These are phyloP conservation scores for Scolopax bukidnonensis DNA, from an alignment of 2,797 vertebrate species.

Conservation along the genomic window DNA sequence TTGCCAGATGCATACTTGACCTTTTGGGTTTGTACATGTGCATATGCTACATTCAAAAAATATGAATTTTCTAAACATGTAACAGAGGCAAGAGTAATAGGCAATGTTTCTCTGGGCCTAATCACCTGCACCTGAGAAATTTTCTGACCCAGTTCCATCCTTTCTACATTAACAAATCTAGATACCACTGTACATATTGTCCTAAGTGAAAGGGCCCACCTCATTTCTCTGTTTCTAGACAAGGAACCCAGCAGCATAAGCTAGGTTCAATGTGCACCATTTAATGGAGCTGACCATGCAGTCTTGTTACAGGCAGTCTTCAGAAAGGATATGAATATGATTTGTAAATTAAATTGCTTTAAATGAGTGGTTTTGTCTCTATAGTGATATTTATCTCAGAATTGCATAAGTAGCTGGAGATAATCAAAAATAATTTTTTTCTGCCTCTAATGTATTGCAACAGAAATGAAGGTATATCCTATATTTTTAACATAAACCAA, in stretches of 20 bases:
- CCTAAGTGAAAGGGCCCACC: not conserved
- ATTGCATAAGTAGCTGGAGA: not conserved
- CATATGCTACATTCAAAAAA: not conserved
- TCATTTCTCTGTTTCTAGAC: not conserved
- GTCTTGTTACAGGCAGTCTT: not conserved
- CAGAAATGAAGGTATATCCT: not conserved
- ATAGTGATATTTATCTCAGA: not conserved
- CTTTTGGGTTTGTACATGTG: constrained; percentile 11
- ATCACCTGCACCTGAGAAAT: not conserved
- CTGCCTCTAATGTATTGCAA: not conserved
- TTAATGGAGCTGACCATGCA: not conserved
- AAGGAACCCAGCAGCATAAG: not conserved
- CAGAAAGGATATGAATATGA: not conserved
- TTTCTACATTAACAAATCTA: not conserved
- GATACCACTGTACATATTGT: not conserved
- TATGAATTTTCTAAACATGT: not conserved
- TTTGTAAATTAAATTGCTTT: not conserved
- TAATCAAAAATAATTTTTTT: not conserved
- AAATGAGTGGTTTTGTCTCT: not conserved
- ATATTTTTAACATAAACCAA: not conserved
- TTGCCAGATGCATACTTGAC: constrained; percentile 2
- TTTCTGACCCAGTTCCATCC: not conserved
- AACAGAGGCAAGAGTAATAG: not conserved
- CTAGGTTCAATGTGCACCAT: not conserved
- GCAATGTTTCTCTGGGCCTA: not conserved